Conservation (phyloP, 2,797 vertebrate species). For the Hemitrygon akajei region DNA sequence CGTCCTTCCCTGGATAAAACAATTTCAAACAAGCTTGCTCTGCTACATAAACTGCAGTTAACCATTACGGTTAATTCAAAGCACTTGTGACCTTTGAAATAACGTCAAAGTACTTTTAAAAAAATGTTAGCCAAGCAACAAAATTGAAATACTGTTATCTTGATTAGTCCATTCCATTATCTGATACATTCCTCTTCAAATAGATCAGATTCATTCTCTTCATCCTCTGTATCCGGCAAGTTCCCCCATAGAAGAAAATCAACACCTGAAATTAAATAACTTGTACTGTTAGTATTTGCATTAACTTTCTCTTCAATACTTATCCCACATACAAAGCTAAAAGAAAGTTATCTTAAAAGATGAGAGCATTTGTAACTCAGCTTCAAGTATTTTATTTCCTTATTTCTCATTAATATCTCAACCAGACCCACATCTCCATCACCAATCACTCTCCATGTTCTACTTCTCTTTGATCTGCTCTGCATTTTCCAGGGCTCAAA, state of each 20-base stretch:
- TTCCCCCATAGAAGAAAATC: constrained; percentile 89
- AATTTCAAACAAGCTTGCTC: not conserved
- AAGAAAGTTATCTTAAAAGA: not conserved
- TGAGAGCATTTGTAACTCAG: not conserved
- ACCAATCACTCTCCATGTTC: not conserved
- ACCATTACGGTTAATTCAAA: not conserved
- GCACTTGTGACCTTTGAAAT: not conserved
- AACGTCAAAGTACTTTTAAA: not conserved
- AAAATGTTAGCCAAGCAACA: not conserved
- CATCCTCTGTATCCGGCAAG: constrained; percentile 80
- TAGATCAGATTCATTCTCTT: constrained; percentile 63
- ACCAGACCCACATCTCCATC: too few species aligned
- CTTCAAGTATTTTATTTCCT: not conserved
- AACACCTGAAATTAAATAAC: constrained; percentile 61
- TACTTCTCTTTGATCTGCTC: not conserved
- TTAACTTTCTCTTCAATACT: not conserved
- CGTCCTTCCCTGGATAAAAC: not conserved
- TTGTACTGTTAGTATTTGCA: not conserved
- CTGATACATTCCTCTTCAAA: constrained; percentile 83
- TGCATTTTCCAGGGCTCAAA: not conserved
- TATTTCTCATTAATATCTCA: too few species aligned
- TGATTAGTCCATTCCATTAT: constrained; percentile 51
- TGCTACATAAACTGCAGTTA: not conserved
- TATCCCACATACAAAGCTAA: not conserved
- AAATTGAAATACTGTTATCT: not conserved